Conservation (phyloP, 2,888 invertebrate genomes). For the Pachydiplax longipennis region DNA sequence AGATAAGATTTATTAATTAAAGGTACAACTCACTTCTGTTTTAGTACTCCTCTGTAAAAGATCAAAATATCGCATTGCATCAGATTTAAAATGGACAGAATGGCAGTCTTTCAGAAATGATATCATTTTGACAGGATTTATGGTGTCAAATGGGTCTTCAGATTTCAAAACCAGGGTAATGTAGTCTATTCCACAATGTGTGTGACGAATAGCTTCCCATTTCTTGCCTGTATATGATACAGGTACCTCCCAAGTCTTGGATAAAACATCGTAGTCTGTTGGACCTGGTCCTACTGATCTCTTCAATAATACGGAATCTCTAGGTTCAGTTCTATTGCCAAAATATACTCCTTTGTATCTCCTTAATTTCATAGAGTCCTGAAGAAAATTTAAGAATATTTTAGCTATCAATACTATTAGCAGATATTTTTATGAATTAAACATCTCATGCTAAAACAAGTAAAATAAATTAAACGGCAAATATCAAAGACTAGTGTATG, state of each 20-base stretch:
- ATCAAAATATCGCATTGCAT: neutral
- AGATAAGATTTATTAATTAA: neutral
- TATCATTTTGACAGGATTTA: neutral
- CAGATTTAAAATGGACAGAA: neutral
- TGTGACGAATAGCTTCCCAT: neutral
- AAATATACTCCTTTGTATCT: neutral
- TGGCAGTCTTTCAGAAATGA: neutral
- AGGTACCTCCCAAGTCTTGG: neutral
- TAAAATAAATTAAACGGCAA: no score
- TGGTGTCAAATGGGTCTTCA: neutral
- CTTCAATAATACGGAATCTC: neutral
- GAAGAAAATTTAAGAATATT: neutral
- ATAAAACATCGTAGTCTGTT: neutral
- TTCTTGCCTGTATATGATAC: neutral
- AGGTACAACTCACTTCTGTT: neutral
- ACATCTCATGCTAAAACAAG: no score
- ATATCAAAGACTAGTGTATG: no score
- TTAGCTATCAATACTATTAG: neutral
- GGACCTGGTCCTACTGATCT: neutral
- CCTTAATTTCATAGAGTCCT: neutral
- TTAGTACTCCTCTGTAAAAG: neutral
- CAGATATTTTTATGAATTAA: no score
- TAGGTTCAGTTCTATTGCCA: neutral
- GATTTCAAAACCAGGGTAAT: neutral
- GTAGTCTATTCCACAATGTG: neutral